A percentile compares a stretch with the other conserved stretches of the same genome.
phyloP scores from a whole-genome alignment of 2,113 vertebrate species.

The Telmatochromis sp. region DNA sequence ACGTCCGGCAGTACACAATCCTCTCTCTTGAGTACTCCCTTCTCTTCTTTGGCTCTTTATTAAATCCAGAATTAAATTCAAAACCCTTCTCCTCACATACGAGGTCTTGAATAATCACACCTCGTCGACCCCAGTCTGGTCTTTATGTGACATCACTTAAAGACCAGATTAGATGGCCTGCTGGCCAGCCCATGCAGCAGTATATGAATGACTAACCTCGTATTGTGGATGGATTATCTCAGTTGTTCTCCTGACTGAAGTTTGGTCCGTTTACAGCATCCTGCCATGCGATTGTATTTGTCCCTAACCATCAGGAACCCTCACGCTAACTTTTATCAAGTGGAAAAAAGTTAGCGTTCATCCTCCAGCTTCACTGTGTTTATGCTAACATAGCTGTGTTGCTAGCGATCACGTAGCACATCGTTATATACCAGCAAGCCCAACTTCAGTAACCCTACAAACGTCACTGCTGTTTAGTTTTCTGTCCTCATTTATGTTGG shows the following conservation, averaged over 20 bases:
- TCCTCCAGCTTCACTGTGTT: neutral
- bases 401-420: too few species aligned
- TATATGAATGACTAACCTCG: accelerated
- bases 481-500: neutral
- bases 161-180: neutral
- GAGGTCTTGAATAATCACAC: neutral
- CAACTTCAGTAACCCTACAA: accelerated
- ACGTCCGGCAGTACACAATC: neutral
- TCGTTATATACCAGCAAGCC: accelerated
- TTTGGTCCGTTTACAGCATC: neutral
- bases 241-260: neutral
- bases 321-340: accelerated
- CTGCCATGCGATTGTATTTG: accelerated
- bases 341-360: accelerated
- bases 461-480: neutral
- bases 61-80: neutral
- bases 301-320: accelerated
- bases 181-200: neutral
- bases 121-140: accelerated
- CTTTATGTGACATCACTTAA: neutral
- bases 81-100: neutral
- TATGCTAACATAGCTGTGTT: too few species aligned
- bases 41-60: neutral
- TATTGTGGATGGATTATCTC: neutral
- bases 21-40: neutral